Conservation (phyloP, 2,797 vertebrate genomes). For the Sebastiscus albofasciatus region DNA sequence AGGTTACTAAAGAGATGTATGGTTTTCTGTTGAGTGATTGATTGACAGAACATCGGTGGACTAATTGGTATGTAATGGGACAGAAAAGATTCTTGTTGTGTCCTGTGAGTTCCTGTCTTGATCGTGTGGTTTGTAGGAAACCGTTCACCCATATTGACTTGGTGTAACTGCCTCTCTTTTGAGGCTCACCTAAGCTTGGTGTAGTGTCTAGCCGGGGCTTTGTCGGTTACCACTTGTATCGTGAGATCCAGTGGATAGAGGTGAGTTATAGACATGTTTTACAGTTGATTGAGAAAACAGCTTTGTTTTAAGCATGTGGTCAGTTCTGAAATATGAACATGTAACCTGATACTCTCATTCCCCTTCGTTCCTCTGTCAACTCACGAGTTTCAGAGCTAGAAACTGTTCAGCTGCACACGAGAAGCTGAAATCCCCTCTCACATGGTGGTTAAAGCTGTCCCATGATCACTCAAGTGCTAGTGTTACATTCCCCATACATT, state of each 20-base stretch:
- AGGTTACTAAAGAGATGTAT: not conserved
- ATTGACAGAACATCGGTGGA: not conserved
- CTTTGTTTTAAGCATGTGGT: not conserved
- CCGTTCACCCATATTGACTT: not conserved
- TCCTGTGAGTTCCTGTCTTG: not conserved
- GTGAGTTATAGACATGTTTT: not conserved
- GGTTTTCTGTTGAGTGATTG: not conserved
- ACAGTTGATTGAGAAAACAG: not conserved
- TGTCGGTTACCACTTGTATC: not conserved
- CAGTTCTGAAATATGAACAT: slow-evolving; percentile 18
- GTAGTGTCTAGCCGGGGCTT: not conserved
- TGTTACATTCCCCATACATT: not conserved
- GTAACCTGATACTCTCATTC: slow-evolving; percentile 13
- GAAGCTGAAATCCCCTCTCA: slow-evolving; percentile 55
- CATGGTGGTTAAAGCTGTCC: slow-evolving; percentile 53
- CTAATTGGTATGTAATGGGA: not conserved
- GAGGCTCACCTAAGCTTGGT: not conserved
- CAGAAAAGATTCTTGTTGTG: not conserved
- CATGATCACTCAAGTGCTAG: slow-evolving; percentile 17
- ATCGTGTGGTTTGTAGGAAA: not conserved
- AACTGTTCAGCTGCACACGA: slow-evolving; percentile 18
- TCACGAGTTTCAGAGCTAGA: slow-evolving; percentile 27
- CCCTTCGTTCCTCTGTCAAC: slow-evolving; percentile 13
- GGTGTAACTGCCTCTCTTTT: not conserved
- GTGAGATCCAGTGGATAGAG: not conserved